Evolutionary conservation across 2,113 vertebrate genomes (phyloP).

Genomic region (Barbus barbus): DNA sequence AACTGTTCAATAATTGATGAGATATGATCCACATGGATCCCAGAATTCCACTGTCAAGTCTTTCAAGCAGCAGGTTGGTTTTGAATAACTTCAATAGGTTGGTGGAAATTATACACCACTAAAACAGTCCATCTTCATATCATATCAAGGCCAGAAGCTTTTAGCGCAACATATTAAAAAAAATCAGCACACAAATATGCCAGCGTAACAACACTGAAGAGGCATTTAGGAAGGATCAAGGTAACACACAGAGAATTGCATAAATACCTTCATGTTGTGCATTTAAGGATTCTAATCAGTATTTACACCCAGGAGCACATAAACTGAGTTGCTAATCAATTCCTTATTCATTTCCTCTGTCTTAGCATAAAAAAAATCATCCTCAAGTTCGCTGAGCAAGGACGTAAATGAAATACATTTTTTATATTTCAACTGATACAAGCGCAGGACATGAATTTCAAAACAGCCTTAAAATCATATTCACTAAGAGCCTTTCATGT

Average conservation of each 20-base stretch:
- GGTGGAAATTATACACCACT: constrained; percentile 27
- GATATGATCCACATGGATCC: constrained; percentile 30
- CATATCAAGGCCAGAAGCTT: not conserved
- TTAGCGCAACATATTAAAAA: not conserved
- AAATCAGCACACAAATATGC: not conserved
- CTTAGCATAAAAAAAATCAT: not conserved
- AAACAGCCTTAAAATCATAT: constrained; percentile 40
- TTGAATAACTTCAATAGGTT: constrained; percentile 36
- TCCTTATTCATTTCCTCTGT: constrained; percentile 7
- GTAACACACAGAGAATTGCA: not conserved
- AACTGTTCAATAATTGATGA: constrained; percentile 56
- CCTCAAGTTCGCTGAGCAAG: not conserved
- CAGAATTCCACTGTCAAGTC: constrained; percentile 47
- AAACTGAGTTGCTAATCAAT: not conserved
- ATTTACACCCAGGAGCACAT: not conserved
- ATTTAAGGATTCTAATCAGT: not conserved
- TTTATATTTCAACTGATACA: constrained; percentile 37
- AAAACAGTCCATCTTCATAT: not conserved
- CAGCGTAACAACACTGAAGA: not conserved
- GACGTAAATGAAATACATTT: not conserved
- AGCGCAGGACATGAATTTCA: constrained; percentile 20
- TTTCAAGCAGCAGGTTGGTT: constrained; percentile 40
- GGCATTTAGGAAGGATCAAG: not conserved
- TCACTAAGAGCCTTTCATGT: constrained; percentile 52
- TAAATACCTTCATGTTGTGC: not conserved